Conservation (phyloP, 2,888 invertebrate genomes). For the Nasonovia ribisnigri region DNA sequence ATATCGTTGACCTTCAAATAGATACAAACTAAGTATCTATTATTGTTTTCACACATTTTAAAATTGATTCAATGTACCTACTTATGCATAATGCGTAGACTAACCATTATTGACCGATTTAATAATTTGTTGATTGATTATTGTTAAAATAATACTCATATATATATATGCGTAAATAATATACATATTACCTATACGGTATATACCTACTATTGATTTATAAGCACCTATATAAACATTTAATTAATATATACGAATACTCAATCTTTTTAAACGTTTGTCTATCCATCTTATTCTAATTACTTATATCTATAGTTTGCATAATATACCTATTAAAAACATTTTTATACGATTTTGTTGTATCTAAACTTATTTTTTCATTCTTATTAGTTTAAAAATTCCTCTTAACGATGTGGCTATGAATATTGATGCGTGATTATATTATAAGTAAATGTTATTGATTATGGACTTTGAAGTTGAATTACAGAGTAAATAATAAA, state of each 20-base stretch:
- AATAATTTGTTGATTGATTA: background rate
- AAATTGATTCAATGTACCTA: background rate
- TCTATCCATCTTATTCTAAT: background rate
- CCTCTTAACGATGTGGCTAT: background rate
- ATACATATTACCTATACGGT: background rate
- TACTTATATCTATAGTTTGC: background rate
- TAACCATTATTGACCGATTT: background rate
- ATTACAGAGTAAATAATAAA: background rate
- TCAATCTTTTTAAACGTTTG: background rate
- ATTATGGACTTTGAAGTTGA: constrained; percentile 14
- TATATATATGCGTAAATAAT: background rate
- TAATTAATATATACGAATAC: background rate
- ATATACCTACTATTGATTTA: background rate
- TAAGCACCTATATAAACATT: background rate
- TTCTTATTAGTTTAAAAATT: background rate
- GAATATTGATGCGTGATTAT: background rate
- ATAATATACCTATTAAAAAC: background rate
- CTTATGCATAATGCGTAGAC: background rate
- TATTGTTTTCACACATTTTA: background rate
- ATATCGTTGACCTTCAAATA: background rate
- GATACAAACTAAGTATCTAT: background rate
- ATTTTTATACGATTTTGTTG: background rate
- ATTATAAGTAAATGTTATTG: background rate
- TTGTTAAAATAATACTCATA: background rate
- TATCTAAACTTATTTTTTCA: background rate